Evolutionary conservation across 2,113 vertebrate species (phyloP).

Genomic region (Anolis sagrei): DNA sequence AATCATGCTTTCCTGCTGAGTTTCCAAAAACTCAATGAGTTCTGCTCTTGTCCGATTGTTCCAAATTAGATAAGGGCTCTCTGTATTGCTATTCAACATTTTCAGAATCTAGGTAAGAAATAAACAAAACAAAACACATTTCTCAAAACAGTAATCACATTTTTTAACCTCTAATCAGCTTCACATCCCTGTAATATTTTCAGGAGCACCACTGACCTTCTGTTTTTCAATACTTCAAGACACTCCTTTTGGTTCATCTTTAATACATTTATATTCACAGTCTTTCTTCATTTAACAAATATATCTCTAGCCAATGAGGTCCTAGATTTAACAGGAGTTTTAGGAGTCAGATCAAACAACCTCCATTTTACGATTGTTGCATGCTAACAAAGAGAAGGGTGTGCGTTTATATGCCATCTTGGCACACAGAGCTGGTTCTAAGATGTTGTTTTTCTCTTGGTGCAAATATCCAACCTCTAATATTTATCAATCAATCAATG

Average conservation of each 20-base stretch:
- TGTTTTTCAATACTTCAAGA: neutral
- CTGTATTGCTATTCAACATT: conserved; percentile 96
- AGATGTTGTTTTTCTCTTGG: no score
- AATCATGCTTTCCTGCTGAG: conserved; percentile 93
- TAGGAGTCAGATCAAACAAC: neutral
- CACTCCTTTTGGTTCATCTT: neutral
- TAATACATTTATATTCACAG: neutral
- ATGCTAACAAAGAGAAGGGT: neutral
- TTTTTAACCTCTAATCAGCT: neutral
- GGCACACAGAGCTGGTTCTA: neutral
- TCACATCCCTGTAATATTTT: neutral
- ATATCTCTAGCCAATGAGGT: neutral
- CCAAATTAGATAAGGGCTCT: conserved; percentile 97
- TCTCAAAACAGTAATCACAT: neutral
- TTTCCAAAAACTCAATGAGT: conserved; percentile 93
- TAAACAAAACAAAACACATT: conserved; percentile 5
- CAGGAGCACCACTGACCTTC: neutral
- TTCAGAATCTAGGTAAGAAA: conserved; percentile 87
- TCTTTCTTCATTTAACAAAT: neutral
- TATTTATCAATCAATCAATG: no score
- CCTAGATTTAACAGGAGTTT: neutral
- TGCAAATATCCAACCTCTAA: no score
- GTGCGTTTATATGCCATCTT: neutral
- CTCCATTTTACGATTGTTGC: neutral
- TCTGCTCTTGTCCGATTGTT: conserved; percentile 95